Evolutionary conservation across 2,888 invertebrate species (phyloP).

Genomic region (Synergus laeviventris): DNA sequence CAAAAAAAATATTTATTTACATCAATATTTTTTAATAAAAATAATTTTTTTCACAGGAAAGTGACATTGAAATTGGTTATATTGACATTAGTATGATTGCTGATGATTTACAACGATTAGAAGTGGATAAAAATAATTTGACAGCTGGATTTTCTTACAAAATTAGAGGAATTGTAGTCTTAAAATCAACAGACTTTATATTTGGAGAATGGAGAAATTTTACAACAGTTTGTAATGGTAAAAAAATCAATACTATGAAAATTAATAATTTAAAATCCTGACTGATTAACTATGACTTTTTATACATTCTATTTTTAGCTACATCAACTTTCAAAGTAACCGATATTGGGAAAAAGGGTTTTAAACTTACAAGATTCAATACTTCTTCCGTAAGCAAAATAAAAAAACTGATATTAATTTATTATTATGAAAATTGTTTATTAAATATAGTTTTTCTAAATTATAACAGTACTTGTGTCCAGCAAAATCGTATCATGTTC

Average conservation of each 20-base stretch:
- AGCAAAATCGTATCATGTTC: background rate
- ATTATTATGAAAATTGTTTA: background rate
- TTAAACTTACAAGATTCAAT: background rate
- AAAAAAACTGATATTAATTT: background rate
- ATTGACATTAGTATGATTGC: background rate
- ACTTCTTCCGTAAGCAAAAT: background rate
- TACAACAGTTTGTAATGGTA: background rate
- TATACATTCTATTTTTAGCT: background rate
- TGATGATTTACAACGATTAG: background rate
- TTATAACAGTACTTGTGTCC: background rate
- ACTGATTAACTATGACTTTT: too few species aligned
- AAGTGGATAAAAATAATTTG: background rate
- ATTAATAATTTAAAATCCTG: too few species aligned
- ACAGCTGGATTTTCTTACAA: background rate
- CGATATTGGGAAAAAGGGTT: background rate
- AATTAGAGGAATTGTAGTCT: background rate
- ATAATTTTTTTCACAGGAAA: too few species aligned
- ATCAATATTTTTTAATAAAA: too few species aligned
- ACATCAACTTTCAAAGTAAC: background rate
- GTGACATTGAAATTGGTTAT: too few species aligned
- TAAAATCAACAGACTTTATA: background rate
- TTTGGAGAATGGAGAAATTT: background rate
- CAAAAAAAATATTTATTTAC: too few species aligned
- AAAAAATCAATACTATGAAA: too few species aligned
- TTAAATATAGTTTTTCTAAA: background rate